Evolutionary conservation across 2,888 invertebrate genomes (phyloP).

Genomic region (Lithodes maja): DNA sequence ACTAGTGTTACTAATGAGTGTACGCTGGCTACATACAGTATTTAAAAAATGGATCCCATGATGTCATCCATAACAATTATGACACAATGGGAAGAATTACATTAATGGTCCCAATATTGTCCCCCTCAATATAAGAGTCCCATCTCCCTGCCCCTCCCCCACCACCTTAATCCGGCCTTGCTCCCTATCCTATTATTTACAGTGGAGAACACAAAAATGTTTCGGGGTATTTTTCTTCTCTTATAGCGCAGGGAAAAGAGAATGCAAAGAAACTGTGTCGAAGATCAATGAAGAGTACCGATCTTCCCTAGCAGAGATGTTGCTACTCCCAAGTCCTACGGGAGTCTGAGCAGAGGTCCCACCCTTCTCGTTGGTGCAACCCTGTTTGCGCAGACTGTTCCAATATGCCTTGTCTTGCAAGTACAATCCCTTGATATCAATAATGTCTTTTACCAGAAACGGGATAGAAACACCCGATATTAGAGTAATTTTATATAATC

Average conservation of each 20-base stretch:
- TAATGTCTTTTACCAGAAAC: constrained; percentile 37
- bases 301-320: constrained; percentile 39
- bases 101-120: no score
- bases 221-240: background rate
- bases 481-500: background rate
- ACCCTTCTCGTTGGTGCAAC: constrained; percentile 63
- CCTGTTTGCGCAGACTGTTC: constrained; percentile 69
- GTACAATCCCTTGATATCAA: constrained; percentile 57
- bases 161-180: background rate
- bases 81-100: no score
- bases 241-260: background rate
- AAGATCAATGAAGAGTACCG: background rate
- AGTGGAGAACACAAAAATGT: background rate
- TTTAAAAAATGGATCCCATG: no score
- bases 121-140: no score
- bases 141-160: no score
- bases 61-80: no score
- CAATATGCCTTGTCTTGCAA: constrained; percentile 51
- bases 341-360: constrained; percentile 64
- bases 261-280: background rate
- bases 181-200: background rate
- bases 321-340: constrained; percentile 57
- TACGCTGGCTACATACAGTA: no score
- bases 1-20: no score
- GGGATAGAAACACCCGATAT: background rate